Evolutionary conservation across 2,888 invertebrate species (phyloP).

Genomic region (Dolomedes plantarius): DNA sequence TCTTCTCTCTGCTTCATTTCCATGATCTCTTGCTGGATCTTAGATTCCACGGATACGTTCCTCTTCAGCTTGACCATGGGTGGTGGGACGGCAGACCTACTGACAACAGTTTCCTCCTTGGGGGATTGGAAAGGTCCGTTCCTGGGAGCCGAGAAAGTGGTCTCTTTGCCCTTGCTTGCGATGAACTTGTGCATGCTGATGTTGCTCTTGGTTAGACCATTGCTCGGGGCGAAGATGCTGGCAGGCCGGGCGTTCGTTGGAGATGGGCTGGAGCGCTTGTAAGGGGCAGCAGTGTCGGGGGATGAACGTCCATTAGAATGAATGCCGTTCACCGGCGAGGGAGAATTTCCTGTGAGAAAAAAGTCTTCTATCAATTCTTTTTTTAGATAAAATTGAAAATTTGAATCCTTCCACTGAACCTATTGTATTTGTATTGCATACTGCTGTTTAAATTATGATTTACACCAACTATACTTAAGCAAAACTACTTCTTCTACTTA

Average conservation of each 20-base stretch:
- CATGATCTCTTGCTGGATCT: slow-evolving; percentile 89
- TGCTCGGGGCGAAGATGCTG: slow-evolving; percentile 41
- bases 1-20: slow-evolving; percentile 90
- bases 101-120: slow-evolving; percentile 19
- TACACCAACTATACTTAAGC: too few species aligned
- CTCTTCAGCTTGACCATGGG: slow-evolving; percentile 49
- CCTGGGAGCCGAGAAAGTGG: slow-evolving; percentile 76
- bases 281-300: slow-evolving; percentile 31
- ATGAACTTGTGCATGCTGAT: slow-evolving; percentile 86
- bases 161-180: slow-evolving; percentile 84
- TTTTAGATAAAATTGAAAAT: too few species aligned
- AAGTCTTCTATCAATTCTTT: too few species aligned
- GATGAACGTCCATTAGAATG: slow-evolving; percentile 47
- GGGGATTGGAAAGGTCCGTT: slow-evolving; percentile 11
- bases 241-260: slow-evolving; percentile 50
- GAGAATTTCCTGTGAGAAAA: slow-evolving; percentile 40
- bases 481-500: too few species aligned
- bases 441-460: too few species aligned
- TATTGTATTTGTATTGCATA: too few species aligned
- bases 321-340: slow-evolving; percentile 35
- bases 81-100: slow-evolving; percentile 28
- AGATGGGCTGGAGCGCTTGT: slow-evolving; percentile 55
- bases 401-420: too few species aligned
- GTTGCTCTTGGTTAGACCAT: slow-evolving; percentile 21
- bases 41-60: slow-evolving; percentile 88